Evolutionary conservation across 2,888 invertebrate genomes (phyloP).

Genomic region (Craniophora ligustri): DNA sequence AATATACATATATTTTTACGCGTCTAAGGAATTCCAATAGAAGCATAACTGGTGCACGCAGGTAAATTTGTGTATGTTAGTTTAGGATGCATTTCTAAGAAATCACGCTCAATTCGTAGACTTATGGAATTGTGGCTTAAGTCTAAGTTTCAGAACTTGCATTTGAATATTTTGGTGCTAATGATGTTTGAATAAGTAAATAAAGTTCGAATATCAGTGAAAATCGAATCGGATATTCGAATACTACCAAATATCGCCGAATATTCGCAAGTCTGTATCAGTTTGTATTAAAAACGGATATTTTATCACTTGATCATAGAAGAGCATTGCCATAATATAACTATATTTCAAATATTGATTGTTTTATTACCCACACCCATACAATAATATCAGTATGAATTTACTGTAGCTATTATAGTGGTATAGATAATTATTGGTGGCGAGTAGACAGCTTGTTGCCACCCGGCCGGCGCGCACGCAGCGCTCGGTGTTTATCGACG

Average conservation of each 20-base stretch:
- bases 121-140: background rate
- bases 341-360: conserved; percentile 58
- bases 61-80: conserved; percentile 35
- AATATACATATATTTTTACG: conserved; percentile 14
- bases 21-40: conserved; percentile 1
- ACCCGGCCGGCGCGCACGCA: conserved; percentile 61
- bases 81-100: conserved; percentile 41
- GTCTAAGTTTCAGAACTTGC: no score
- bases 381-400: conserved; percentile 54
- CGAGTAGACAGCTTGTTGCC: conserved; percentile 75
- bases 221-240: no score
- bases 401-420: conserved; percentile 61
- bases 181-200: no score
- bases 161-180: no score
- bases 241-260: no score
- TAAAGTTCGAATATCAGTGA: no score
- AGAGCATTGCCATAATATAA: conserved; percentile 52
- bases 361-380: conserved; percentile 54
- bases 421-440: conserved; percentile 66
- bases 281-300: conserved; percentile 16
- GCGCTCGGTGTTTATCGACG: conserved; percentile 41
- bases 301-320: conserved; percentile 18
- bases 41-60: conserved; percentile 10
- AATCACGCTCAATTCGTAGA: conserved; percentile 11
- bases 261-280: no score